phyloP scores from a whole-genome alignment of 2,113 vertebrate genomes.

The Varanus salvator region DNA sequence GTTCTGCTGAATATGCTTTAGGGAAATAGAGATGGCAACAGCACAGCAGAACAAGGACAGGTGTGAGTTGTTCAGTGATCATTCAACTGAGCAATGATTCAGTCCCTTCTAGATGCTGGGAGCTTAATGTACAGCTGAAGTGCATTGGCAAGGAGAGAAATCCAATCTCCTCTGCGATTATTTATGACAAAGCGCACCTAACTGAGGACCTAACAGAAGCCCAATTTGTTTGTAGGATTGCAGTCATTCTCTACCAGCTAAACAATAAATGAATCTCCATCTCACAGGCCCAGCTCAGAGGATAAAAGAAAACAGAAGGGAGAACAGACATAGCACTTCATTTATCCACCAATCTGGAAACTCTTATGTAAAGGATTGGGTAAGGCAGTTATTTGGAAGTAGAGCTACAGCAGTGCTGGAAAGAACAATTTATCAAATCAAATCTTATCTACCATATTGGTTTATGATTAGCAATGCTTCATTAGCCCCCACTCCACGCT shows the following conservation, averaged over 20 bases:
- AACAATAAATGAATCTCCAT: conserved; percentile 76
- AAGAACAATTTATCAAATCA: conserved; percentile 48
- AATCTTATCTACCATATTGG: conserved; percentile 31
- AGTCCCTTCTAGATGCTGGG: conserved; percentile 53
- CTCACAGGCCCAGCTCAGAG: conserved; percentile 49
- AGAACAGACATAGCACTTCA: conserved; percentile 63
- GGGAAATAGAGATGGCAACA: conserved; percentile 64
- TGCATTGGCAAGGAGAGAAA: conserved; percentile 65
- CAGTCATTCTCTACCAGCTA: conserved; percentile 74
- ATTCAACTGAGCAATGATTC: conserved; percentile 66
- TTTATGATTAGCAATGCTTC: conserved; percentile 23
- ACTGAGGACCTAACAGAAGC: conserved; percentile 70
- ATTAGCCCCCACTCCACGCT: conserved; percentile 29
- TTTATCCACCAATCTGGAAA: conserved; percentile 62
- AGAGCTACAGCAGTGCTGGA: conserved; percentile 38
- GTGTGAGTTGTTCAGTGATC: conserved; percentile 46
- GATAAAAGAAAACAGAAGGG: conserved; percentile 71
- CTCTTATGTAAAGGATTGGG: conserved; percentile 66
- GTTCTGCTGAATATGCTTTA: conserved; percentile 61
- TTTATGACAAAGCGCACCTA: conserved; percentile 77
- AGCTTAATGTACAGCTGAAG: conserved; percentile 61
- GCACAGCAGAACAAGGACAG: conserved; percentile 59
- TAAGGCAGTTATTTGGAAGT: conserved; percentile 57
- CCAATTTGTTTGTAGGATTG: conserved; percentile 79
- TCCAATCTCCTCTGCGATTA: conserved; percentile 74